A percentile compares a stretch with the other conserved stretches of the same genome.
These are phyloP conservation scores for Rotaria socialis DNA, from an alignment of 2,888 invertebrate genomes.

Conservation along the genomic window DNA sequence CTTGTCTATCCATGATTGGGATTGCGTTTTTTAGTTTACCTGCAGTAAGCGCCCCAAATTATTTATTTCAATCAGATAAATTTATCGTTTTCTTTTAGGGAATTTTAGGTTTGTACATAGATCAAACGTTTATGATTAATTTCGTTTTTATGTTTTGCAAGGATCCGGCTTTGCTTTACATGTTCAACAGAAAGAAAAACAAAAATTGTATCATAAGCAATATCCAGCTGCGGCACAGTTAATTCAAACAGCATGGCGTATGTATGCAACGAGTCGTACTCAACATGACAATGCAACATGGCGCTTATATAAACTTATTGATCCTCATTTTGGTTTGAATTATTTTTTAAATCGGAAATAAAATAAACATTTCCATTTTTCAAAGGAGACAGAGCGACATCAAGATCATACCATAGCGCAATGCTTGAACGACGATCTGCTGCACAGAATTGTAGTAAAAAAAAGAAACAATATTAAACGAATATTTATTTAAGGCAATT, in stretches of 20 bases:
- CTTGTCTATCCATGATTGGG: constrained; percentile 10
- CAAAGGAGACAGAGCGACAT: background rate
- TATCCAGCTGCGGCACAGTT: constrained; percentile 12
- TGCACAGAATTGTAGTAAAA: background rate
- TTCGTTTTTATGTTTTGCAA: background rate
- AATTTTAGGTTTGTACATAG: background rate
- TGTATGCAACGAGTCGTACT: constrained; percentile 4
- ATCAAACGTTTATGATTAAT: background rate
- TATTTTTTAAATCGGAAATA: background rate
- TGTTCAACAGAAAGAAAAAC: constrained; percentile 35
- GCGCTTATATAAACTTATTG: constrained; percentile 17
- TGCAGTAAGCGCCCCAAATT: background rate
- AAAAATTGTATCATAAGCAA: constrained; percentile 32
- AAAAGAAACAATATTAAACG: background rate
- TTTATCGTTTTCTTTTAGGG: background rate
- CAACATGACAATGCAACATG: constrained; percentile 24
- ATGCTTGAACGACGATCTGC: background rate
- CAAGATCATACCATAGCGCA: background rate
- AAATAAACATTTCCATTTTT: background rate
- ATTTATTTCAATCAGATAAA: background rate
- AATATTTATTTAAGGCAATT: background rate
- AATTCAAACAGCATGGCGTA: constrained; percentile 27
- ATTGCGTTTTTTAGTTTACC: constrained; percentile 30
- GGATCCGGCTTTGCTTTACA: constrained; percentile 35
- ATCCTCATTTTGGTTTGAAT: background rate